Conservation (phyloP, 2,888 invertebrate species). For the Cantharis nigra region DNA sequence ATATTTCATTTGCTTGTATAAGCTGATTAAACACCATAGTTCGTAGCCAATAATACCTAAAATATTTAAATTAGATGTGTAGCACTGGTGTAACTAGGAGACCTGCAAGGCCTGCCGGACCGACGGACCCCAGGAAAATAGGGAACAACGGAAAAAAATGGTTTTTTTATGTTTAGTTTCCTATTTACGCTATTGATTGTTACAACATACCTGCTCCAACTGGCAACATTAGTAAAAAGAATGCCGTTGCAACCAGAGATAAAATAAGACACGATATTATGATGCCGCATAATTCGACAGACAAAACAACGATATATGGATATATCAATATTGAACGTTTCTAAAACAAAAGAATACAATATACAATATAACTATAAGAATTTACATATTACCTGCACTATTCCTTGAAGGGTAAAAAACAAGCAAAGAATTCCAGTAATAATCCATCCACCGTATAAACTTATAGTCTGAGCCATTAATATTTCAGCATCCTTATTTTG, state of each 20-base stretch:
- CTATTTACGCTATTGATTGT: background rate
- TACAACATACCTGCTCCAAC: background rate
- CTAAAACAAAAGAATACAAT: background rate
- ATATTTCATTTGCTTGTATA: background rate
- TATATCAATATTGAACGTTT: conserved; percentile 8
- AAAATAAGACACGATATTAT: background rate
- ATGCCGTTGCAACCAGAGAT: background rate
- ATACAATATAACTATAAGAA: background rate
- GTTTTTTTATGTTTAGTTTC: no score
- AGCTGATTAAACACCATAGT: background rate
- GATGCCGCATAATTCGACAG: background rate
- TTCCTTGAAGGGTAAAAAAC: background rate
- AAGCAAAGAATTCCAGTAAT: background rate
- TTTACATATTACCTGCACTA: background rate
- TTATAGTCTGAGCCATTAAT: no score
- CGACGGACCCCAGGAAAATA: no score
- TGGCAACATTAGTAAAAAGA: background rate
- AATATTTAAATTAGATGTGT: no score
- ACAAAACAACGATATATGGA: conserved; percentile 4
- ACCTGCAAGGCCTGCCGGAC: no score
- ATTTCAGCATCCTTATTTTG: no score
- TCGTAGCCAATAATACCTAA: background rate
- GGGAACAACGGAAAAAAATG: no score
- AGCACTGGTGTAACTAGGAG: no score
- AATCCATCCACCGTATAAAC: background rate